phyloP scores from a whole-genome alignment of 2,797 vertebrate genomes.

The Pangasius macronema region DNA sequence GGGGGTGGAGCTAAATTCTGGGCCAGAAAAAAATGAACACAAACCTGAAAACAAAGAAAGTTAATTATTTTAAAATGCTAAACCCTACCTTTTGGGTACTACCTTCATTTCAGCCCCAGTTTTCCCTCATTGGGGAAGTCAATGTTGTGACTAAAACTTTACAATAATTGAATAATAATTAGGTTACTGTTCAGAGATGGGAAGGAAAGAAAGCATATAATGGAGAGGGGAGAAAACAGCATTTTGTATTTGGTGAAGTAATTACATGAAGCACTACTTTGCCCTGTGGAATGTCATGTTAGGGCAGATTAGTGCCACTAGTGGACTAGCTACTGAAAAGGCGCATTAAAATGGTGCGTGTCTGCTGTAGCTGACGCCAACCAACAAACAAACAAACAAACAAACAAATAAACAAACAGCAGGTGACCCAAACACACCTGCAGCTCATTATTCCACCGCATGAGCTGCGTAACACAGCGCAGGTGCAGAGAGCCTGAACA shows the following conservation, averaged over 20 bases:
- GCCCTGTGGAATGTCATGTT: background rate
- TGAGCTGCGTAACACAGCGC: constrained; percentile 80
- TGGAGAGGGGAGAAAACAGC: constrained; percentile 4
- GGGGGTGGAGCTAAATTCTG: background rate
- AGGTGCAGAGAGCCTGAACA: constrained; percentile 73
- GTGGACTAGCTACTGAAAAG: constrained; percentile 26
- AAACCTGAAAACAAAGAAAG: background rate
- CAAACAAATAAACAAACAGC: constrained; percentile 66
- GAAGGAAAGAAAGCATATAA: background rate
- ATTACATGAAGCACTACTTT: constrained; percentile 33
- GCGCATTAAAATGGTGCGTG: constrained; percentile 47
- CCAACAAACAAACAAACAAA: constrained; percentile 51
- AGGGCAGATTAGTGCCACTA: constrained; percentile 6
- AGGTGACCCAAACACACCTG: constrained; percentile 78
- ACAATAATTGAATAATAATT: constrained; percentile 52
- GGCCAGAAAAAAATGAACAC: background rate
- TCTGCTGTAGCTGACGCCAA: constrained; percentile 53
- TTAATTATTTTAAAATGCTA: background rate
- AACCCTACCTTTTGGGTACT: background rate
- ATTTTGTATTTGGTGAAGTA: constrained; percentile 3
- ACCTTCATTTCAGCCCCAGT: background rate
- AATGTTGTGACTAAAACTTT: background rate
- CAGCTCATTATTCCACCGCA: constrained; percentile 82
- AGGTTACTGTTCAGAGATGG: background rate
- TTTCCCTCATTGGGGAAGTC: background rate